Evolutionary conservation across 2,888 invertebrate species (phyloP).

Genomic region (Volucella zonaria): DNA sequence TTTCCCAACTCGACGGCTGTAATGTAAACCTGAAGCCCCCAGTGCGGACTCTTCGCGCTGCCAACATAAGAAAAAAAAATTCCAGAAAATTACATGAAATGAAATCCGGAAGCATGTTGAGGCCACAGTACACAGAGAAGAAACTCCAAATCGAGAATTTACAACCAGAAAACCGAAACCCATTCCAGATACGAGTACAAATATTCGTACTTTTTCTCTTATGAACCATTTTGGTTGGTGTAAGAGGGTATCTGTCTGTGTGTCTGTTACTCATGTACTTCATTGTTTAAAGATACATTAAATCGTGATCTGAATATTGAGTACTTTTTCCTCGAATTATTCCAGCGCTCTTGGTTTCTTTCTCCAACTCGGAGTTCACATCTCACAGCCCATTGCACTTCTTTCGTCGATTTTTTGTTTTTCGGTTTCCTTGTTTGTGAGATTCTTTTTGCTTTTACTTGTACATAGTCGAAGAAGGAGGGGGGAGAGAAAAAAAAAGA

Average conservation of each 20-base stretch:
- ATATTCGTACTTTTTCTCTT: slow-evolving; percentile 2
- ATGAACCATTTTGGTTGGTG: neutral
- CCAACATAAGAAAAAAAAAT: slow-evolving; percentile 22
- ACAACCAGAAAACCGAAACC: slow-evolving; percentile 21
- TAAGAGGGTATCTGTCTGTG: neutral
- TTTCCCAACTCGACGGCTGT: slow-evolving; percentile 7
- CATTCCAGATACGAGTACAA: slow-evolving; percentile 11
- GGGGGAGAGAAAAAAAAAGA: slow-evolving; percentile 35
- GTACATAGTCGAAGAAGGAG: neutral
- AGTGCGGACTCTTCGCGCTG: neutral
- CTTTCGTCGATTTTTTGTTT: slow-evolving; percentile 16
- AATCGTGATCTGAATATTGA: slow-evolving; percentile 74
- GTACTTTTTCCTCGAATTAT: slow-evolving; percentile 68
- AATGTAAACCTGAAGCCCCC: neutral
- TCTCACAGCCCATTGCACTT: slow-evolving; percentile 2
- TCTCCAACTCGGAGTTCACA: neutral
- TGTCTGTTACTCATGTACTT: slow-evolving; percentile 30
- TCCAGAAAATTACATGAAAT: slow-evolving; percentile 69
- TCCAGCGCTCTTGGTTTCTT: slow-evolving; percentile 41
- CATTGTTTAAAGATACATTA: slow-evolving; percentile 73
- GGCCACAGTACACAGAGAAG: neutral
- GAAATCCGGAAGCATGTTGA: slow-evolving; percentile 70
- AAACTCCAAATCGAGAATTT: slow-evolving; percentile 24
- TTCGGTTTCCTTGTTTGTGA: slow-evolving; percentile 24
- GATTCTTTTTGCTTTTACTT: slow-evolving; percentile 27